Conservation (phyloP, 2,797 vertebrate species). For the Masticophis lateralis region DNA sequence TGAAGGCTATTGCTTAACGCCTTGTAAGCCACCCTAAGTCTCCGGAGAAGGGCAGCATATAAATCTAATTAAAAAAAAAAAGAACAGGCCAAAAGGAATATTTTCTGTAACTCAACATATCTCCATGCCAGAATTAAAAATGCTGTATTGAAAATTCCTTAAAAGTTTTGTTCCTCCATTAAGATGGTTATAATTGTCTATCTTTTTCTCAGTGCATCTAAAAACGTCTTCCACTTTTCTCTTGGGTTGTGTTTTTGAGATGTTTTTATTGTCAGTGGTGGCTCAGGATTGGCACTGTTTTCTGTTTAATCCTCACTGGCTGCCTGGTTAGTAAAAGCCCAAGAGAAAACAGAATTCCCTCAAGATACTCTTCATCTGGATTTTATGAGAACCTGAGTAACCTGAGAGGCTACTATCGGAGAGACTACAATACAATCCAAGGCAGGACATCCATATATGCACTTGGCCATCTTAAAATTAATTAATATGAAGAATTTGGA, state of each 20-base stretch:
- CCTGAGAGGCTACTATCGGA: background rate
- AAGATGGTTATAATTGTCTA: background rate
- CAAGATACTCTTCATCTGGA: background rate
- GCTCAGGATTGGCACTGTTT: background rate
- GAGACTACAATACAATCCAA: background rate
- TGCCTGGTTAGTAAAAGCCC: background rate
- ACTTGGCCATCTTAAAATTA: background rate
- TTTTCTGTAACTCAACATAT: background rate
- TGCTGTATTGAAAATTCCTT: background rate
- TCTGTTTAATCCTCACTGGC: background rate
- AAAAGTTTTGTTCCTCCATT: background rate
- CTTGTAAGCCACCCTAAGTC: too few species aligned
- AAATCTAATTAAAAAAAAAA: background rate
- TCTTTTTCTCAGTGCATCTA: background rate
- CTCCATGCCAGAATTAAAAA: background rate
- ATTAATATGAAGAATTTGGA: background rate
- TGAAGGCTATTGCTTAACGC: too few species aligned
- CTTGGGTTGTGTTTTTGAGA: background rate
- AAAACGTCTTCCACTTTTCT: background rate
- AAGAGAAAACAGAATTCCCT: background rate
- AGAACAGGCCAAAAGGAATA: background rate
- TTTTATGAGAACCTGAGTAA: background rate
- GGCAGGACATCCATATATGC: background rate
- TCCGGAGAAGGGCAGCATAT: too few species aligned
- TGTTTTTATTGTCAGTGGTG: background rate